Conservation (phyloP, 2,113 vertebrate species). For the Columbina picui region DNA sequence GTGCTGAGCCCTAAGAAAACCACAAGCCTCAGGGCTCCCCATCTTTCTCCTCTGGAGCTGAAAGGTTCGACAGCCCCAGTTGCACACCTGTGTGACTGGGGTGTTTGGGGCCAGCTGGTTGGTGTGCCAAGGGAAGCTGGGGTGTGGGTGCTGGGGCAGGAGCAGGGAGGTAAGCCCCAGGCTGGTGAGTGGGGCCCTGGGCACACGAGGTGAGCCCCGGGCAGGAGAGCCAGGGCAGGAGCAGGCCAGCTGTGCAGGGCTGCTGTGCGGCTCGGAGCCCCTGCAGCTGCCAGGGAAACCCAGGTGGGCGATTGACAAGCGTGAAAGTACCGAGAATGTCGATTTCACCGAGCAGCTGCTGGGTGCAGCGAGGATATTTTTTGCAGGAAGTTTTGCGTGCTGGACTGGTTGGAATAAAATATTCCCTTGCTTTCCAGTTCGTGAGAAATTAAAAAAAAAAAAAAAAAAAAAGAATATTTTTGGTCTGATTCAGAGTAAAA, state of each 20-base stretch:
- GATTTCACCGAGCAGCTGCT: conserved; percentile 37
- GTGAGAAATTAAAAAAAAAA: background rate
- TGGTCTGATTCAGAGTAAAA: background rate
- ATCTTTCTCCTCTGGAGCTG: background rate
- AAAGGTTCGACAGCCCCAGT: background rate
- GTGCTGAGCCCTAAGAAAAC: background rate
- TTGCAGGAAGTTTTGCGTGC: conserved; percentile 7
- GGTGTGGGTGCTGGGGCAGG: background rate
- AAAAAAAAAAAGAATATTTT: background rate
- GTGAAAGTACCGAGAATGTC: background rate
- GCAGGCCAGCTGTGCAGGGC: background rate
- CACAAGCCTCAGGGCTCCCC: background rate
- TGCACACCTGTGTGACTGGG: background rate
- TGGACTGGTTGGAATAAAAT: background rate
- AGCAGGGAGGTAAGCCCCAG: background rate
- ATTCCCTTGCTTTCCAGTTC: background rate
- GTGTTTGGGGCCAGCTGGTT: background rate
- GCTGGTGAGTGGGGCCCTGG: too few species aligned
- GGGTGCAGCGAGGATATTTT: background rate
- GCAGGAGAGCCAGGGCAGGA: background rate
- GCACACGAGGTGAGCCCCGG: too few species aligned
- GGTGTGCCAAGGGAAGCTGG: background rate
- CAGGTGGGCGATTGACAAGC: background rate
- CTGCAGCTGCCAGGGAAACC: background rate
- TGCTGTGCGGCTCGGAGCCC: background rate